Conservation (phyloP, 2,888 invertebrate species). For the Scaptomyza tumidula region DNA sequence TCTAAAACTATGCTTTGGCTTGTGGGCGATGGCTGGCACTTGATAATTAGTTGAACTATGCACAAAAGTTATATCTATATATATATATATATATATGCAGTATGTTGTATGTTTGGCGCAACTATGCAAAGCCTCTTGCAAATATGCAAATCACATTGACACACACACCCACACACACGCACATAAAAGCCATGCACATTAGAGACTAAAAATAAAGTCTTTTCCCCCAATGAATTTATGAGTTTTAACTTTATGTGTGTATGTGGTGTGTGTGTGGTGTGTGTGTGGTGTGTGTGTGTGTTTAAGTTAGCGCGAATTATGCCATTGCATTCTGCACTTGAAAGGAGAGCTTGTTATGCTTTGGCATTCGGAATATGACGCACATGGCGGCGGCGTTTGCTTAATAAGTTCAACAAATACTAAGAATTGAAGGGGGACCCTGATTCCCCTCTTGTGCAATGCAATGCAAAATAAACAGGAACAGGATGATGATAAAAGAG, state of each 20-base stretch:
- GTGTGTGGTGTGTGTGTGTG: slow-evolving; percentile 7
- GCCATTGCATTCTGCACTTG: slow-evolving; percentile 6
- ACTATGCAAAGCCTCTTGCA: slow-evolving; percentile 48
- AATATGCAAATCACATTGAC: slow-evolving; percentile 42
- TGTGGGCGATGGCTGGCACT: not conserved
- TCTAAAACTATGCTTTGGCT: not conserved
- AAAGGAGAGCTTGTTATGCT: slow-evolving; percentile 25
- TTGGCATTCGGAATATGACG: slow-evolving; percentile 29
- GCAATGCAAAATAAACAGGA: not conserved
- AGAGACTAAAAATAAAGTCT: slow-evolving; percentile 1
- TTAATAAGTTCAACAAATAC: slow-evolving; percentile 40
- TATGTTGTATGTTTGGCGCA: slow-evolving; percentile 15
- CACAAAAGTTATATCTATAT: slow-evolving; percentile 36
- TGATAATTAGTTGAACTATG: slow-evolving; percentile 60
- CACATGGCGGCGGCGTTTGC: slow-evolving; percentile 42
- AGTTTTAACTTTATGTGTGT: not conserved
- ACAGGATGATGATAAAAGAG: not conserved
- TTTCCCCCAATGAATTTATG: slow-evolving; percentile 7
- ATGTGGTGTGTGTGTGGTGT: slow-evolving; percentile 2
- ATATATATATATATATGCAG: too few species aligned
- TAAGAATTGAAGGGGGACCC: not conserved
- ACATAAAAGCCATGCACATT: not conserved
- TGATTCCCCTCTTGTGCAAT: not conserved
- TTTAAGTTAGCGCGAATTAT: slow-evolving; percentile 17
- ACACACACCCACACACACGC: slow-evolving; percentile 13